Evolutionary conservation across 2,797 vertebrate genomes (phyloP).

Genomic region (Discoglossus pictus): DNA sequence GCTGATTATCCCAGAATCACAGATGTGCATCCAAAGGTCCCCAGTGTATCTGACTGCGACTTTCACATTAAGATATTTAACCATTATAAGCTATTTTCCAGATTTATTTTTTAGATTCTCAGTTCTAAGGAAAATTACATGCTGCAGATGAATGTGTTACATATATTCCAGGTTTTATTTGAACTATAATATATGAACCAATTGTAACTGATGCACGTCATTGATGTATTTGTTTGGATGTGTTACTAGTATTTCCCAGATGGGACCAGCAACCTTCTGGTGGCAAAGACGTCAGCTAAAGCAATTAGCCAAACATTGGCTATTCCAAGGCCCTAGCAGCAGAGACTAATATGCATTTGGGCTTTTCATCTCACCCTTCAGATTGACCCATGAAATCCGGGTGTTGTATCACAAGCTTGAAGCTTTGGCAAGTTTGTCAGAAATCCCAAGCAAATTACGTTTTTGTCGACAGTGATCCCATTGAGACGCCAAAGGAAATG

Average conservation of each 20-base stretch:
- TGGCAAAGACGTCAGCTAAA: conserved; percentile 9
- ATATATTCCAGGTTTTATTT: too few species aligned
- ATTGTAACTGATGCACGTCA: not conserved
- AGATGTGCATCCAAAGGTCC: not conserved
- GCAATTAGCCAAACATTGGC: conserved; percentile 23
- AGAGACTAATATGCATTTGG: not conserved
- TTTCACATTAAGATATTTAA: conserved; percentile 2
- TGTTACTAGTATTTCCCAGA: conserved; percentile 5
- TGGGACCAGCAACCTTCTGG: conserved; percentile 9
- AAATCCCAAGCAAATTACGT: conserved; percentile 5
- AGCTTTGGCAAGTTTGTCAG: not conserved
- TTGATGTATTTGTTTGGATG: not conserved
- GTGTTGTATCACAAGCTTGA: not conserved
- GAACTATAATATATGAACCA: too few species aligned
- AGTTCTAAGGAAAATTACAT: too few species aligned
- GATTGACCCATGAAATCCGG: conserved; percentile 9
- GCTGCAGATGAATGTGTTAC: too few species aligned
- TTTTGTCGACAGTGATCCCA: not conserved
- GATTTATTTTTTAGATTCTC: not conserved
- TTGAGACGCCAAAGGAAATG: not conserved
- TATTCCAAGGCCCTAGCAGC: not conserved
- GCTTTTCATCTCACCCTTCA: not conserved
- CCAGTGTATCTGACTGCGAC: not conserved
- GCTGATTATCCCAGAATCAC: conserved; percentile 13
- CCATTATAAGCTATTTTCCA: not conserved